phyloP scores from a whole-genome alignment of 2,888 invertebrate species.

The Spisula subtruncata region DNA sequence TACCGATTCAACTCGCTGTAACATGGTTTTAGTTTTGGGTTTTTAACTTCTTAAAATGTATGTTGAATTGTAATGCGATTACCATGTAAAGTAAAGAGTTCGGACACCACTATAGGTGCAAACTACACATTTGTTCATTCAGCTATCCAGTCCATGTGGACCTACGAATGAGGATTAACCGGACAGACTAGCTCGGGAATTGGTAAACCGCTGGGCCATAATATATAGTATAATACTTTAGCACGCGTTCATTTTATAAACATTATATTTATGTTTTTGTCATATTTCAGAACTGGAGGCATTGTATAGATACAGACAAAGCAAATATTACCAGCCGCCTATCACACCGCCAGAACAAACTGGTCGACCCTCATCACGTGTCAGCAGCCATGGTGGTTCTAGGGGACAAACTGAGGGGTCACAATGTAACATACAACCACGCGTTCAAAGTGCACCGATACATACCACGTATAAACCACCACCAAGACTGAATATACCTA shows the following conservation, averaged over 20 bases:
- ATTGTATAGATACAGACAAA: constrained; percentile 78
- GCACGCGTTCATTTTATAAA: not conserved
- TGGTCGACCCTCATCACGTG: constrained; percentile 45
- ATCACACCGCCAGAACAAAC: constrained; percentile 70
- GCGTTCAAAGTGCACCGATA: constrained; percentile 77
- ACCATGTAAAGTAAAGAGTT: no score
- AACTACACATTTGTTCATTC: no score
- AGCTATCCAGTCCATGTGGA: no score
- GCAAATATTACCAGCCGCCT: constrained; percentile 78
- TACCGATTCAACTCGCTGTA: no score
- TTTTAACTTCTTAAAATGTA: no score
- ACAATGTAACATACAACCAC: constrained; percentile 50
- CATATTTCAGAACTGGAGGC: constrained; percentile 78
- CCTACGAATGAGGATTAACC: no score
- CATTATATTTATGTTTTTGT: not conserved
- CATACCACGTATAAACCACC: constrained; percentile 77
- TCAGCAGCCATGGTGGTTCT: constrained; percentile 29
- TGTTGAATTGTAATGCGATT: no score
- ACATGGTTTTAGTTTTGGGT: no score
- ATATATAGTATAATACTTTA: no score
- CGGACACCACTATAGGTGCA: no score
- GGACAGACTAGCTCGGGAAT: no score
- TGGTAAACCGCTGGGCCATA: no score
- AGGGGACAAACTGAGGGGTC: not conserved
- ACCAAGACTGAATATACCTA: constrained; percentile 77